Conservation (phyloP, 2,113 vertebrate species). For the Ursus arctos region DNA sequence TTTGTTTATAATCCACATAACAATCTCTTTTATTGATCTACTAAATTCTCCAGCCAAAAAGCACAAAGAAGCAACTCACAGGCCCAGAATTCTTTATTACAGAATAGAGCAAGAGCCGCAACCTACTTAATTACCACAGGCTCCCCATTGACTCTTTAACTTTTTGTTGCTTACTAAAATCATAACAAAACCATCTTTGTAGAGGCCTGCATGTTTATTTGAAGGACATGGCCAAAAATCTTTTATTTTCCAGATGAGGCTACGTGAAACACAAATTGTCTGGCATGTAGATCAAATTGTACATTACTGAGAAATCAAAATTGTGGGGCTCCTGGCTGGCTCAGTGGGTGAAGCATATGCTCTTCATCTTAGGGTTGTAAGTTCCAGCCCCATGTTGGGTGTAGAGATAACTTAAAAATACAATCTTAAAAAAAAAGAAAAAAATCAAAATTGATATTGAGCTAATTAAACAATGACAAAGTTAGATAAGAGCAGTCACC, state of each 20-base stretch:
- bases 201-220: constrained; percentile 21
- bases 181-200: not conserved
- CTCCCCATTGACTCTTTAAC: not conserved
- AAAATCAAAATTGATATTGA: not conserved
- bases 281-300: not conserved
- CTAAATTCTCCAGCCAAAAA: not conserved
- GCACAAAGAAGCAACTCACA: not conserved
- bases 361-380: not conserved
- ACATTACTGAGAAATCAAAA: not conserved
- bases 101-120: not conserved
- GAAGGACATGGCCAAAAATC: not conserved
- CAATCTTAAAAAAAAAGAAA: not conserved
- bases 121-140: not conserved
- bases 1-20: constrained; percentile 46
- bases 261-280: constrained; percentile 41
- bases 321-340: not conserved
- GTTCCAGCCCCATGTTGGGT: not conserved
- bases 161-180: not conserved
- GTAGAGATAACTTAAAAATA: not conserved
- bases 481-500: not conserved
- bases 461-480: not conserved
- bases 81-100: not conserved
- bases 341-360: not conserved
- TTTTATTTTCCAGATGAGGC: not conserved
- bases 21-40: not conserved